Evolutionary conservation across 2,888 invertebrate species (phyloP).

Genomic region (Pandemis heparana): DNA sequence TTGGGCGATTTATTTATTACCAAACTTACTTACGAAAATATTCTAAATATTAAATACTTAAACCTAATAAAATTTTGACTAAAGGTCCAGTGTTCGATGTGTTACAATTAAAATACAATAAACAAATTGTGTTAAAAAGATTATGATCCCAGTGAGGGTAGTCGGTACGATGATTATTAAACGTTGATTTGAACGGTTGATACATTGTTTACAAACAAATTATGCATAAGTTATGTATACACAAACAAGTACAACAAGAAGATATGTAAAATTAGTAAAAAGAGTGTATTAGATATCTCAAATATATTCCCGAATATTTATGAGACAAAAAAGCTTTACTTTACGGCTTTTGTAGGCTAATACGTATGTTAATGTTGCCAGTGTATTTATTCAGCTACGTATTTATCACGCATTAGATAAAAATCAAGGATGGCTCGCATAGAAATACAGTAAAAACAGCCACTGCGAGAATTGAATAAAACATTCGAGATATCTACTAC

Average conservation of each 20-base stretch:
- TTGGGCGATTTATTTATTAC: slow-evolving; percentile 55
- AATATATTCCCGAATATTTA: slow-evolving; percentile 39
- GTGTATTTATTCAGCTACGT: slow-evolving; percentile 28
- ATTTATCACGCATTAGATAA: slow-evolving; percentile 28
- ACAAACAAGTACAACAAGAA: slow-evolving; percentile 63
- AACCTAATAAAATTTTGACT: slow-evolving; percentile 80
- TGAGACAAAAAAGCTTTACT: slow-evolving; percentile 41
- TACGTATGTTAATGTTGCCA: background rate
- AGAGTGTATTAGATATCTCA: slow-evolving; percentile 28
- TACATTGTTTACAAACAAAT: slow-evolving; percentile 30
- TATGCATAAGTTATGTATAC: slow-evolving; percentile 51
- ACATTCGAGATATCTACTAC: slow-evolving; percentile 42
- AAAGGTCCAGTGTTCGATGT: slow-evolving; percentile 81
- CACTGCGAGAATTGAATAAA: slow-evolving; percentile 36
- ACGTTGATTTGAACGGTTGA: slow-evolving; percentile 19
- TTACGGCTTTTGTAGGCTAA: slow-evolving; percentile 25
- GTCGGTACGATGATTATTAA: slow-evolving; percentile 23
- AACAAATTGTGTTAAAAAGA: slow-evolving; percentile 27
- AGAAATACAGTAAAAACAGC: slow-evolving; percentile 15
- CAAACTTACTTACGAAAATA: slow-evolving; percentile 66
- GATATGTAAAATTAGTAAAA: slow-evolving; percentile 28
- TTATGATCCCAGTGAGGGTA: slow-evolving; percentile 27
- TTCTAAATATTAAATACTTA: slow-evolving; percentile 77
- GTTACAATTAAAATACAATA: slow-evolving; percentile 51
- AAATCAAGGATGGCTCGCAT: slow-evolving; percentile 21